phyloP scores from a whole-genome alignment of 2,888 invertebrate species.

The Leptopilina drosophilae region DNA sequence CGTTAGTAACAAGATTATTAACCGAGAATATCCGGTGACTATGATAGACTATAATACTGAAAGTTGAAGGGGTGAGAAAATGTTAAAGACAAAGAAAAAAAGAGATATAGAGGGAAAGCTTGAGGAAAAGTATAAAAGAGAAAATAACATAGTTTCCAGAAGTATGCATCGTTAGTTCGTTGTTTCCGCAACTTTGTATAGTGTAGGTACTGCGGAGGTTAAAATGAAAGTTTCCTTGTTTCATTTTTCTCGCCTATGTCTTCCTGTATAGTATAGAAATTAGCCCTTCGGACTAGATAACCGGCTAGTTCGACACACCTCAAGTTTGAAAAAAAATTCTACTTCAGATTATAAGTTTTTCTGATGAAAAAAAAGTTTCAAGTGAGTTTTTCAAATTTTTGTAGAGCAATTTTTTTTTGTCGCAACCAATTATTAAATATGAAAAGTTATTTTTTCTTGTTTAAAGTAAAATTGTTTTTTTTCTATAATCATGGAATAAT shows the following conservation, averaged over 20 bases:
- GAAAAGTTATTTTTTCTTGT: slow-evolving; percentile 17
- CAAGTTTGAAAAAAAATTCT: background rate
- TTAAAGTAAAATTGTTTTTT: background rate
- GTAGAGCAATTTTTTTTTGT: background rate
- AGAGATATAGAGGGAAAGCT: background rate
- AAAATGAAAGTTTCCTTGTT: slow-evolving; percentile 37
- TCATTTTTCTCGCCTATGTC: slow-evolving; percentile 28
- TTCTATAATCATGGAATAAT: background rate
- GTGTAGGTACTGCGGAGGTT: background rate
- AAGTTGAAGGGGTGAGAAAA: slow-evolving; percentile 2
- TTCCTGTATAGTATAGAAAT: slow-evolving; percentile 13
- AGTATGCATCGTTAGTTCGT: slow-evolving; percentile 4
- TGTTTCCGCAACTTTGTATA: slow-evolving; percentile 22
- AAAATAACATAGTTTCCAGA: slow-evolving; percentile 25
- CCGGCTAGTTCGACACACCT: slow-evolving; percentile 9
- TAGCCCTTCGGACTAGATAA: slow-evolving; percentile 34
- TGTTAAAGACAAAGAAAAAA: background rate
- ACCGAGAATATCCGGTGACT: slow-evolving; percentile 47
- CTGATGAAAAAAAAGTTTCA: background rate
- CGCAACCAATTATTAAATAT: background rate
- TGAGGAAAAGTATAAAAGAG: slow-evolving; percentile 7
- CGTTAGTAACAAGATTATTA: slow-evolving; percentile 60
- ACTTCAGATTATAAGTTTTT: slow-evolving; percentile 23
- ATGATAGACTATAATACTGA: background rate
- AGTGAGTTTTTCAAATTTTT: background rate